Evolutionary conservation across 2,113 vertebrate species (phyloP), one percentile per base, ranked within the genome.

Genomic region (Setophaga kirtlandii): DNA sequence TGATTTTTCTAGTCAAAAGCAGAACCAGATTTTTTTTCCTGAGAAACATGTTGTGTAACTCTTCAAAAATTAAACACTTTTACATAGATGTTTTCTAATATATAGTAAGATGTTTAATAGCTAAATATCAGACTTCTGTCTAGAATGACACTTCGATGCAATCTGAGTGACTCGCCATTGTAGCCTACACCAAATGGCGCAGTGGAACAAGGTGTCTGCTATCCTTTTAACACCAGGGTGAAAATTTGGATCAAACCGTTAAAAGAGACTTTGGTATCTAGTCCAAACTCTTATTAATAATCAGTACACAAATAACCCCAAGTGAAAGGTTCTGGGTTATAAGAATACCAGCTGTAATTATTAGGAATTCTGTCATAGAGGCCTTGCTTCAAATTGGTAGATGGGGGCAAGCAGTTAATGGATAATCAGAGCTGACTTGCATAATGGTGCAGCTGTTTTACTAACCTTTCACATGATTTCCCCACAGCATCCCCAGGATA

Each of bases 61-160:
- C 19, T 87, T 41, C 2, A 3, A 50, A 35, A 6, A 31, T 52
- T 0, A 22, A 75, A 79, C 44, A 33, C 23, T 37, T 62, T 0
- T 1, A 46, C 21, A 7, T 31, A 25, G 22, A 39, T 50, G 10
- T 39, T 76, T 71, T 68, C 12, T 74, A 37, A 42, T 35, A 25
- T 1, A n/a, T 9, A n/a, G 30, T 24, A 50, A 58, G 12, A 18
- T 35, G 6, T 31, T 23, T 0, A 39, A 1, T 27, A 75, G 39
- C 27, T 30, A 22, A 70, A 74, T 30, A 9, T 7, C 1, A 24
- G 31, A 6, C 4, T 8, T 30, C 1, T 22, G 5, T 31, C 12
- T 2, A 7, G n/a, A n/a, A 23, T 24, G 46, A 5, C 11, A 33
- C 19, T 39, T 24, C 0, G 0, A 1, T 2, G 12, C 9, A n/a